Evolutionary conservation across 2,113 vertebrate genomes (phyloP), one percentile per base, ranked within the genome.

Genomic region (Spheniscus mendiculus): DNA sequence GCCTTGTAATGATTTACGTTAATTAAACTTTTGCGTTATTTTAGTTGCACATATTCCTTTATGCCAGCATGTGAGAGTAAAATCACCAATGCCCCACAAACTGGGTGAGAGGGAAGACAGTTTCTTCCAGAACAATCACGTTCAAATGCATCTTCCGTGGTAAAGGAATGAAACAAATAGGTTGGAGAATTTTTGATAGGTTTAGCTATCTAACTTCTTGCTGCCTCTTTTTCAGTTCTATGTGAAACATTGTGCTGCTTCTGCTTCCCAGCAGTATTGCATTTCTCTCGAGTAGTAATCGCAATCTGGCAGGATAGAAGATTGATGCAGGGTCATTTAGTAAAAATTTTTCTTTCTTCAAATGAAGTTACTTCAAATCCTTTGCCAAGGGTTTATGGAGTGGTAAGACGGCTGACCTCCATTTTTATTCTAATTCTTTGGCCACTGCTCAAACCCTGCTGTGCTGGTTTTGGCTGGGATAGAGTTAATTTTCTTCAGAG

Each of bases 381-480:
- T 79, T 92, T 95, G 89, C 76, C 83, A 91, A 49, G 73, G 44
- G 34, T 88, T 96, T 95, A 86, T 76, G 71, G 62, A 66, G 45
- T 56, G 44, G 49, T 62, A 58, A 95, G 45, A 80, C 34, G 38
- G 53, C 89, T 76, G 74, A 38, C 80, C 30, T 83, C 62, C 52
- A 40, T 70, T 91, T 96, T 89, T 62, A 92, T 82, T 94, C 40
- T 85, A 72, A 76, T 91, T 94, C 89, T 88, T 91, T 92, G 83
- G 87, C 73, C 17, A 27, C 70, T 82, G 25, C 65, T 94, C 70
- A 82, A 92, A 52, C n/a, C 25, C 40, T 91, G 42, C 42, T 42
- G 42, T 42, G 42, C 42, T 42, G 42, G 42, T 42, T 42, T 6
- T 42, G 42, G 42, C 42, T 42, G 42, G 42, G 42, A 42, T 42